Evolutionary conservation across 2,113 vertebrate species (phyloP), one percentile per base, ranked within the genome.

Genomic region (Xiphophorus couchianus): DNA sequence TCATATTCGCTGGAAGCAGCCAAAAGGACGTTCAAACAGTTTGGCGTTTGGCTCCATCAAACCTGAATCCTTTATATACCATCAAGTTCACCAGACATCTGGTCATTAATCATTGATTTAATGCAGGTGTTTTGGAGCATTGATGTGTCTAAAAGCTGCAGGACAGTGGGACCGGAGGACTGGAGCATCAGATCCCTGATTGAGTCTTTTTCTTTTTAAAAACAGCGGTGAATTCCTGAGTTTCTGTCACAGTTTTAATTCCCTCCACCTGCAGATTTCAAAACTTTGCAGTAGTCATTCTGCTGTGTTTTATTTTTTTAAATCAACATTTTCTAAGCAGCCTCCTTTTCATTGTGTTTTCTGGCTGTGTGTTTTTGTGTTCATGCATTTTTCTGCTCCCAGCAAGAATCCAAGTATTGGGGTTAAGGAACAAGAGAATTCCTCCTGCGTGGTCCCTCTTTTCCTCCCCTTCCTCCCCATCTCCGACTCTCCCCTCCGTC

Each of bases 391-490:
- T 72, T 81, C 87, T 85, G 72, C 82, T 91, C 90, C 77, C 90
- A 86, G 90, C 85, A 78, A 74, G 88, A 78, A 75, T 90, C 74
- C 76, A 71, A 85, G 90, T 90, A 92, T 92, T 82, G 91, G 92
- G 92, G 91, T 93, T 93, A 92, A 90, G 90, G 83, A 95, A 90
- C 91, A 88, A 91, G 92, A 93, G 92, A 84, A 90, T 92, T 93
- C 85, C 84, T 90, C 71, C 78, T 73, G 81, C 60, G 8, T 86
- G 83, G 90, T 85, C 89, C 85, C 89, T 86, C 81, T 73, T 81
- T 87, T 60, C 86, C 87, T 86, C 83, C 85, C 76, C 75, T 81
- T 48, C 42, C 42, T 80, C 48, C 13, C 42, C 42, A 10, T 67
- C 61, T 62, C 69, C 44, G 29, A 61, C 72, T 69, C 29, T 54